Conservation (phyloP, 30 jellyfish, hydroid and myxozoan genomes). For the Aurelia aurita complex sp. Pacific region DNA sequence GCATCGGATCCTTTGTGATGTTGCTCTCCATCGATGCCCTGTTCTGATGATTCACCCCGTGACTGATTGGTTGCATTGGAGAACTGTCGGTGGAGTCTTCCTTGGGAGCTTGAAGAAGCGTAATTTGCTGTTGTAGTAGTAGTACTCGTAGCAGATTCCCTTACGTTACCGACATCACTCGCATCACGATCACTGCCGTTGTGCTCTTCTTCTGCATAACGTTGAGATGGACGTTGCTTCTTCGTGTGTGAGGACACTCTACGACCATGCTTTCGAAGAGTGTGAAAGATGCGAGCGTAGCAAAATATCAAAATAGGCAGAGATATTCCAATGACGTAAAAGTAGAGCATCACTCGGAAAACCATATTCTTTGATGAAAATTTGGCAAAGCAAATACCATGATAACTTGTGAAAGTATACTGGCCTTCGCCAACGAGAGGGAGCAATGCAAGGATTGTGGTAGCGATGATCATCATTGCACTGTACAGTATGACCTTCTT, state of each 20-base stretch:
- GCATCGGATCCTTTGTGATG: too few relatives aligned
- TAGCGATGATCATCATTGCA: background rate
- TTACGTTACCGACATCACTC: too few relatives aligned
- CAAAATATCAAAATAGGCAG: background rate
- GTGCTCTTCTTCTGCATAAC: background rate
- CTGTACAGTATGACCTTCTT: background rate
- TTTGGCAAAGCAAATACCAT: conserved; percentile 3
- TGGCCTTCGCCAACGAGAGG: conserved; percentile 2
- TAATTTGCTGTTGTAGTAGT: too few relatives aligned
- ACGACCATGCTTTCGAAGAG: background rate
- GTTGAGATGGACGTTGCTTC: background rate
- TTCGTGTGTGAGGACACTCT: background rate
- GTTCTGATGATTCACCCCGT: too few relatives aligned
- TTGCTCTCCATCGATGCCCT: too few relatives aligned
- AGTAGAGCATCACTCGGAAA: background rate
- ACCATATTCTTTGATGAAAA: background rate
- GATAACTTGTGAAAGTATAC: background rate
- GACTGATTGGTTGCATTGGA: too few relatives aligned
- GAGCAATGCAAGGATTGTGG: background rate
- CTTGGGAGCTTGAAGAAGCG: too few relatives aligned
- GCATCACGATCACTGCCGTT: background rate
- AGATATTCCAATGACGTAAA: background rate
- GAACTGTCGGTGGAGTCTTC: too few relatives aligned
- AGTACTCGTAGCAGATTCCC: too few relatives aligned
- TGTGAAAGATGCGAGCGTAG: background rate